Evolutionary conservation across 53 echinoderm and acorn worm species (phyloP), one percentile per base, ranked within the genome.

Genomic region (Astropecten irregularis): DNA sequence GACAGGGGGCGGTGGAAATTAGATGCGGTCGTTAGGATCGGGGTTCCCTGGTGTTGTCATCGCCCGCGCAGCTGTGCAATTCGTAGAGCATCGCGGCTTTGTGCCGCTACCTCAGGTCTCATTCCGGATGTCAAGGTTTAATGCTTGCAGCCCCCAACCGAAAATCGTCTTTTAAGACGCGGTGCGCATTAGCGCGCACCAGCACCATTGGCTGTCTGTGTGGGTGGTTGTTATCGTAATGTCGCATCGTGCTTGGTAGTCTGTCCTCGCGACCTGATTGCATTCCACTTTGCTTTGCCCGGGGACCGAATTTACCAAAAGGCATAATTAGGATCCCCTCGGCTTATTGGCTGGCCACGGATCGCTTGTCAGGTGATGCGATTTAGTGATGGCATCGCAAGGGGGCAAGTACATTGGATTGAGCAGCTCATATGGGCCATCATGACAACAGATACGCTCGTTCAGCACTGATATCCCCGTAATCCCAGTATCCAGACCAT

Each of bases 41-140:
- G 67, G 33, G 22, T 55, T n/a, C n/a, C 19, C 65, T 58, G 58
- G 37, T 56, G 55, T 58, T 76, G 76, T 76, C 76, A 76, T 76
- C 76, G 76, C 56, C 40, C 13, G 39, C 39, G 40, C 76, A 76
- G 76, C 76, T 76, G 76, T 76, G 56, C 57, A 76, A 55, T 76
- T 39, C 76, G 58, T 58, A 57, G 39, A 56, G 76, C 57, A 76
- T 76, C 37, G 55, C 26, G 40, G 76, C 76, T 76, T 76, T 57
- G 76, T 76, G 76, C 76, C 76, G 76, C 76, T 76, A 76, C 76
- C 76, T 76, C 76, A 76, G 76, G 76, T 76, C 76, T 76, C 76
- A 76, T 76, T 76, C 26, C 58, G 76, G 58, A 76, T 76, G 76
- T 76, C 76, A 76, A 76, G 76, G 76, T 76, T 76, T 76, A 76